A percentile compares a stretch with the other conserved stretches of the same genome.
phyloP scores from a whole-genome alignment of 2,888 invertebrate species.

The Chymomyza amoena region DNA sequence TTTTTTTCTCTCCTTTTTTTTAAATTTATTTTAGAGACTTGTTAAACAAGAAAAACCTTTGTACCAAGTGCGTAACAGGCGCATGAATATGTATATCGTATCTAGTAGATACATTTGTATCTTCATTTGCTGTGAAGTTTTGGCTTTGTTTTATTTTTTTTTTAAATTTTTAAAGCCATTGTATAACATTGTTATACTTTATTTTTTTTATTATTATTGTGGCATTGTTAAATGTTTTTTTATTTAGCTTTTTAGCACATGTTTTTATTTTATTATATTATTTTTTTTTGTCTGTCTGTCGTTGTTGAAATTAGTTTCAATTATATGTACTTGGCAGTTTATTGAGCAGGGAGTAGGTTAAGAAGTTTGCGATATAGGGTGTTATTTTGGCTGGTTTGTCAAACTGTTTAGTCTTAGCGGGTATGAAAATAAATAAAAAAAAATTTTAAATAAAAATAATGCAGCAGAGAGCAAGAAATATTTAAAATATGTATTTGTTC shows the following conservation, averaged over 20 bases:
- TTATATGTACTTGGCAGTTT: neutral
- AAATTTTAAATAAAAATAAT: too few relatives aligned
- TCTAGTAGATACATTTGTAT: neutral
- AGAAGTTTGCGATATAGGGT: too few relatives aligned
- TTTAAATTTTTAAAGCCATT: neutral
- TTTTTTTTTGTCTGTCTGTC: conserved; percentile 8
- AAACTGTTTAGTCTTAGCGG: too few relatives aligned
- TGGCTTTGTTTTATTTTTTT: neutral
- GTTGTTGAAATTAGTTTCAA: neutral
- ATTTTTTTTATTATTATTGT: conserved; percentile 28
- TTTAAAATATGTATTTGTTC: too few relatives aligned
- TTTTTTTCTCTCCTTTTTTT: too few relatives aligned
- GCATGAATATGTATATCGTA: neutral
- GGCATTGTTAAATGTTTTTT: conserved; percentile 49
- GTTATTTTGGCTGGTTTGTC: too few relatives aligned
- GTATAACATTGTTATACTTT: neutral
- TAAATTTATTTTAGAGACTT: neutral
- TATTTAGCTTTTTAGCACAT: conserved; percentile 42
- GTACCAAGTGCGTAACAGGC: neutral
- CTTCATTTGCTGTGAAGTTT: neutral
- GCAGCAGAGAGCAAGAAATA: too few relatives aligned
- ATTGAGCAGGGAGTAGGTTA: too few relatives aligned
- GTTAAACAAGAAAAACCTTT: neutral
- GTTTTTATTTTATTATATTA: conserved; percentile 21
- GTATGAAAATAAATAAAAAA: too few relatives aligned